phyloP scores from a whole-genome alignment of 2,797 vertebrate species.

The Dendrocincla tyrannina region DNA sequence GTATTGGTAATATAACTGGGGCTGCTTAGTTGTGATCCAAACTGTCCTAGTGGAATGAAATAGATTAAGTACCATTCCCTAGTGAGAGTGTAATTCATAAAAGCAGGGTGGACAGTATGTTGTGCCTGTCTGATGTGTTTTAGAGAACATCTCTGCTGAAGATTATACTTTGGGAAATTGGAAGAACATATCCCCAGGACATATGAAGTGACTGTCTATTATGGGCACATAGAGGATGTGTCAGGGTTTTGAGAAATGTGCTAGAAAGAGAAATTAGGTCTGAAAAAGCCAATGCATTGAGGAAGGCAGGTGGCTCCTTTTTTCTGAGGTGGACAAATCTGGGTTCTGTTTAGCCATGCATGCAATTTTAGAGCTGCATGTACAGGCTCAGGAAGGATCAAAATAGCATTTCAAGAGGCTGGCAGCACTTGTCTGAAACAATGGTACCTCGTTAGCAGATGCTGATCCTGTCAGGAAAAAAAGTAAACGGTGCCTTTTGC shows the following conservation, averaged over 20 bases:
- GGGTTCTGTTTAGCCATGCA: neutral
- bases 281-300: neutral
- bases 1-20: neutral
- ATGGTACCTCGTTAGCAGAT: neutral
- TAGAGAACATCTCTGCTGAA: conserved; percentile 33
- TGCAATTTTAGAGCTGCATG: neutral
- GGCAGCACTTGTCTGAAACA: neutral
- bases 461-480: neutral
- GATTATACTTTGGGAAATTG: conserved; percentile 29
- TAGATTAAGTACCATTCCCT: neutral
- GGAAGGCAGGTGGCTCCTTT: neutral
- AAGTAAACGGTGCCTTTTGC: neutral
- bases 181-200: conserved; percentile 5
- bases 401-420: neutral
- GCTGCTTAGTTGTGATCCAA: neutral
- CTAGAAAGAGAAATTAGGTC: neutral
- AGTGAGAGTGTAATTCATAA: neutral
- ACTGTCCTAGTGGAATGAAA: neutral
- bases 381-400: neutral
- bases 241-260: conserved; percentile 26
- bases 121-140: conserved; percentile 21
- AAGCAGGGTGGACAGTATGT: neutral
- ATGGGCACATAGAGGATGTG: neutral
- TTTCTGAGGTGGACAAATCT: neutral
- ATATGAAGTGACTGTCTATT: conserved; percentile 30